Conservation (phyloP, 2,888 invertebrate genomes). For the Agapostemon virescens region DNA sequence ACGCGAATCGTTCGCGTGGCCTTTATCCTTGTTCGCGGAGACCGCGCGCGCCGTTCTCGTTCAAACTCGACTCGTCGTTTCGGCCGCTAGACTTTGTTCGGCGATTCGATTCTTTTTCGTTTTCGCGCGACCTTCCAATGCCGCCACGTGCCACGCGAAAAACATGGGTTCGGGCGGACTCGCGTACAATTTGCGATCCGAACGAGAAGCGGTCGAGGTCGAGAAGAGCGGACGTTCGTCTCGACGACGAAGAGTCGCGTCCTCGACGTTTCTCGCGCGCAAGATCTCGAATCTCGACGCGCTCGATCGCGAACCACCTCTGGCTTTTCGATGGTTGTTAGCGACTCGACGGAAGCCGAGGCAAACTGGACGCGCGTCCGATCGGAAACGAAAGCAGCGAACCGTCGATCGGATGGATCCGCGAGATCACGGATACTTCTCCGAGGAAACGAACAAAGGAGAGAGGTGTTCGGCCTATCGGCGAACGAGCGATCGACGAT, state of each 20-base stretch:
- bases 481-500: background rate
- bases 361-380: background rate
- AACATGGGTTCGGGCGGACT: slow-evolving; percentile 27
- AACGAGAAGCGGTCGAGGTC: slow-evolving; percentile 63
- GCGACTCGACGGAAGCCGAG: background rate
- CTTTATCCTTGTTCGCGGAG: slow-evolving; percentile 51
- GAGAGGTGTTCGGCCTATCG: background rate
- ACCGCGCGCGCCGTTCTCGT: slow-evolving; percentile 47
- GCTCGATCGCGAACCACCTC: slow-evolving; percentile 3
- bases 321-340: background rate
- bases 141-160: background rate
- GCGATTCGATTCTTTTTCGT: slow-evolving; percentile 21
- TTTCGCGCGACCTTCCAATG: slow-evolving; percentile 24
- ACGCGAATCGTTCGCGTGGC: slow-evolving; percentile 56
- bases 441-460: slow-evolving; percentile 8
- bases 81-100: too few relatives aligned
- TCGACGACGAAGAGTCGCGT: slow-evolving; percentile 52
- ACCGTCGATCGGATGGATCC: slow-evolving; percentile 1
- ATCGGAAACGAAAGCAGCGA: slow-evolving; percentile 6
- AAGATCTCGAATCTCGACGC: slow-evolving; percentile 4
- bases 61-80: slow-evolving; percentile 24
- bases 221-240: slow-evolving; percentile 56
- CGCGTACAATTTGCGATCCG: slow-evolving; percentile 62
- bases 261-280: slow-evolving; percentile 35
- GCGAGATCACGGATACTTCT: slow-evolving; percentile 1